Evolutionary conservation across 2,113 vertebrate species (phyloP).

Genomic region (Catharus bicknelli): DNA sequence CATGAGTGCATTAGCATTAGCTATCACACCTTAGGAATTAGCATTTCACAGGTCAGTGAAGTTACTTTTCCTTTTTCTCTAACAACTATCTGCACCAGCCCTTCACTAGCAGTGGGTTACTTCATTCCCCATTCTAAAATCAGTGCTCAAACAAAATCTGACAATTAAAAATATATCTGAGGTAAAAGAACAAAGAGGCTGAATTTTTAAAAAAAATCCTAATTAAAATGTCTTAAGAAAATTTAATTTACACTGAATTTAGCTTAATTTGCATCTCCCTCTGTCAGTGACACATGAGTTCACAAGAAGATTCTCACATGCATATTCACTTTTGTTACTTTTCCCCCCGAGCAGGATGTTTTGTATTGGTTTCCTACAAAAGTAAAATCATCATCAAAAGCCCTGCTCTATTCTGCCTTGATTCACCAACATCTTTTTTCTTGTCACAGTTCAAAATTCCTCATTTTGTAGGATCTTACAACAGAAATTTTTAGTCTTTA

Average conservation of each 20-base stretch:
- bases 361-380: not conserved
- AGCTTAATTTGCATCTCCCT: not conserved
- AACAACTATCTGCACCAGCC: not conserved
- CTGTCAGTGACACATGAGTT: not conserved
- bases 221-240: not conserved
- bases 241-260: not conserved
- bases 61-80: not conserved
- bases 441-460: not conserved
- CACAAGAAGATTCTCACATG: not conserved
- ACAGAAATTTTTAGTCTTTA: not conserved
- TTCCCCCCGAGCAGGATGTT: not conserved
- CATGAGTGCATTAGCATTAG: not conserved
- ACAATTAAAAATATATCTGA: not conserved
- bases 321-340: not conserved
- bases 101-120: not conserved
- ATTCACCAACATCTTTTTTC: not conserved
- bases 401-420: not conserved
- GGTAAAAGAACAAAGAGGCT: not conserved
- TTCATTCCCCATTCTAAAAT: not conserved
- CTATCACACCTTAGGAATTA: not conserved
- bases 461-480: not conserved
- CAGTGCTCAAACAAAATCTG: not conserved
- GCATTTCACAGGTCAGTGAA: not conserved
- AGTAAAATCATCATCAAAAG: not conserved
- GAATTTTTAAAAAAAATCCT: not conserved